Conservation (phyloP, 1,140 invertebrate species). For the Zaprionus taronus region DNA sequence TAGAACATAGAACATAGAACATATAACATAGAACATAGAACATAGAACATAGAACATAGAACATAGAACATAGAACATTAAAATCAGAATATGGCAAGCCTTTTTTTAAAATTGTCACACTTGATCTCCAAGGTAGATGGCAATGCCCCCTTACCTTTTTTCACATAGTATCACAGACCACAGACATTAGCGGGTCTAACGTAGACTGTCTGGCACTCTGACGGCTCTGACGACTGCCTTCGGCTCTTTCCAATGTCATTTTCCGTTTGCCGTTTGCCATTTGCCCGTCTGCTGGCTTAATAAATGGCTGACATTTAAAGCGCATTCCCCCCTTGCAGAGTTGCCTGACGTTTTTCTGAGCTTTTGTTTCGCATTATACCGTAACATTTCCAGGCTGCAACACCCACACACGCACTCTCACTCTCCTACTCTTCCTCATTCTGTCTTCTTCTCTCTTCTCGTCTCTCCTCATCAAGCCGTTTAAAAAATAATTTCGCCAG, state of each 20-base stretch:
- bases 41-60: not conserved
- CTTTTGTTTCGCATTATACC: constrained; percentile 68
- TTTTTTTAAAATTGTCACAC: not conserved
- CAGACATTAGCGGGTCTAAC: not conserved
- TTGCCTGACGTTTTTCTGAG: constrained; percentile 59
- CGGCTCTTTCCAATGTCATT: constrained; percentile 39
- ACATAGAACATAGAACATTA: not conserved
- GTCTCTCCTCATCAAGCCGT: constrained; percentile 44
- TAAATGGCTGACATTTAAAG: constrained; percentile 73
- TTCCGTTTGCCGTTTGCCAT: constrained; percentile 50
- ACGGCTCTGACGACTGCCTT: constrained; percentile 17
- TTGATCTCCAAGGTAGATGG: not conserved
- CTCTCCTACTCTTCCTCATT: not conserved
- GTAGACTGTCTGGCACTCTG: not conserved
- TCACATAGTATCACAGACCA: no score
- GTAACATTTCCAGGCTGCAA: constrained; percentile 51
- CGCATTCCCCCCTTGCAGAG: constrained; percentile 44
- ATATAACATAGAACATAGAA: not conserved
- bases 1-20: not conserved
- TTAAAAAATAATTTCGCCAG: constrained; percentile 71
- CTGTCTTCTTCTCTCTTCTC: not conserved
- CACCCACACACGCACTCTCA: constrained; percentile 32
- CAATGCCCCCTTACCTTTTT: not conserved
- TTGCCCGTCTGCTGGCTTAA: constrained; percentile 54
- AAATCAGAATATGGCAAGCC: not conserved